Evolutionary conservation across 2,888 invertebrate species (phyloP).

Genomic region (Liodrosophila aerea): DNA sequence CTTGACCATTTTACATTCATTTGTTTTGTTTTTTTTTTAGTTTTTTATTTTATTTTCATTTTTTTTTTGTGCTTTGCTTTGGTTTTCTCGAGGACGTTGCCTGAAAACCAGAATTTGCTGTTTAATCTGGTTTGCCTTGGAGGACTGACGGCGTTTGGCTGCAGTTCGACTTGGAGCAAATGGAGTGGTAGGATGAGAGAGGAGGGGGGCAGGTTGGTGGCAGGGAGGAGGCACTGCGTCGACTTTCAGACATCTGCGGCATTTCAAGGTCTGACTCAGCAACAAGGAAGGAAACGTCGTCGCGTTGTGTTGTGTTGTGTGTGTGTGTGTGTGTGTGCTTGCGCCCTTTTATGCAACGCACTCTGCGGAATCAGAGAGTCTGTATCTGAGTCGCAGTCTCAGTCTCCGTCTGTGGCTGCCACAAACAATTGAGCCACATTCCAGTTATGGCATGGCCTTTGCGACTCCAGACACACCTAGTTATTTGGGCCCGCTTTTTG

Average conservation of each 20-base stretch:
- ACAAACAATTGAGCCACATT: slow-evolving; percentile 52
- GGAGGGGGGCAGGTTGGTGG: too few relatives aligned
- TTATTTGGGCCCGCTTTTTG: slow-evolving; percentile 39
- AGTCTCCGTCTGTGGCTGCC: slow-evolving; percentile 26
- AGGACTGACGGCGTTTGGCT: slow-evolving; percentile 28
- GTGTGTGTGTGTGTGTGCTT: slow-evolving; percentile 19
- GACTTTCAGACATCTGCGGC: slow-evolving; percentile 62
- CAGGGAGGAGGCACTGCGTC: slow-evolving; percentile 20
- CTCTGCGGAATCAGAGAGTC: slow-evolving; percentile 2
- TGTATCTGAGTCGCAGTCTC: background rate
- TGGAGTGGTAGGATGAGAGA: too few relatives aligned
- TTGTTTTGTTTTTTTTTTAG: slow-evolving; percentile 26
- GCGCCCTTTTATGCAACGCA: slow-evolving; percentile 59
- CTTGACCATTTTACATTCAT: slow-evolving; percentile 52
- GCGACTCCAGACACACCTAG: slow-evolving; percentile 69
- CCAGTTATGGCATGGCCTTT: slow-evolving; percentile 67
- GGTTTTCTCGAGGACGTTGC: slow-evolving; percentile 68
- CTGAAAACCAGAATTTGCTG: slow-evolving; percentile 64
- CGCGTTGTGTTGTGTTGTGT: too few relatives aligned
- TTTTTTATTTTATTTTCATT: slow-evolving; percentile 1
- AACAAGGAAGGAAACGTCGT: slow-evolving; percentile 59
- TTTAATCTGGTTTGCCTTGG: slow-evolving; percentile 73
- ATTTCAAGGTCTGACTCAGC: slow-evolving; percentile 75
- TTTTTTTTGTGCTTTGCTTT: slow-evolving; percentile 29
- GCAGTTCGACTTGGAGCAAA: slow-evolving; percentile 7